Base-by-base conservation (phyloP, 2,888 invertebrate species). In the Amitus sp. region DNA sequence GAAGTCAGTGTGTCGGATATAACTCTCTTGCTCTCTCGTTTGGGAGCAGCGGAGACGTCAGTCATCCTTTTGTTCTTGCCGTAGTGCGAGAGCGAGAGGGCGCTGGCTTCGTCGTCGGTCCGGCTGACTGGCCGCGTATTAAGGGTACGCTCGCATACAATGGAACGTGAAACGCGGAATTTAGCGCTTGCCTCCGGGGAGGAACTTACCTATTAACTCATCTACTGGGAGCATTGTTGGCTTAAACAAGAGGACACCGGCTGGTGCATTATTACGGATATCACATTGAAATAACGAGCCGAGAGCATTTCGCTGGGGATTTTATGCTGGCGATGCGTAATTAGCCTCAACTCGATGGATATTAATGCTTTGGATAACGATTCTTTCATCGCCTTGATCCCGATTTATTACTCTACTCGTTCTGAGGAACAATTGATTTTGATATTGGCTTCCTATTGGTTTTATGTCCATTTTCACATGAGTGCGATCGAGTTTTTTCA, bases 161-260 rank as follows among this genome's bases (percentile, higher is more conserved):
- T 70, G 68, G 69, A 67, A 66, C 66, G 65, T 68, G 70, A 68
- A 69, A 69, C 65, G 58, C 66, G 62, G 66, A 71, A 69, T 72
- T 72, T 69, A 69, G 68, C 62, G 62, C 59, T 65, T 50, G 67
- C 72, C 71, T 71, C 69, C 70, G 71, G 74, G 73, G 77, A 82
- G 82, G 82, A 82, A 82, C 82, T 82, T 76, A 72, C 73, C 82
- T 80, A 82, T 82, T 82, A 82, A 82, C 80, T 82, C 81, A 82
- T 82, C 79, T 80, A 78, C 75, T 73, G 66, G 67, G 67, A 68
- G 76, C 77, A 80, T 82, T 82, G 82, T 82, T 81, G 76, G 73
- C 70, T 73, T 79, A 77, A 82, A 80, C 79, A 75, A 74, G 77
- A 76, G 76, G 73, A 77, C 71, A 77, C 73, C 58, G 66, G 60